phyloP scores from a whole-genome alignment of 92 coral and sea anemone species.

The Epizoanthus ramosus region DNA sequence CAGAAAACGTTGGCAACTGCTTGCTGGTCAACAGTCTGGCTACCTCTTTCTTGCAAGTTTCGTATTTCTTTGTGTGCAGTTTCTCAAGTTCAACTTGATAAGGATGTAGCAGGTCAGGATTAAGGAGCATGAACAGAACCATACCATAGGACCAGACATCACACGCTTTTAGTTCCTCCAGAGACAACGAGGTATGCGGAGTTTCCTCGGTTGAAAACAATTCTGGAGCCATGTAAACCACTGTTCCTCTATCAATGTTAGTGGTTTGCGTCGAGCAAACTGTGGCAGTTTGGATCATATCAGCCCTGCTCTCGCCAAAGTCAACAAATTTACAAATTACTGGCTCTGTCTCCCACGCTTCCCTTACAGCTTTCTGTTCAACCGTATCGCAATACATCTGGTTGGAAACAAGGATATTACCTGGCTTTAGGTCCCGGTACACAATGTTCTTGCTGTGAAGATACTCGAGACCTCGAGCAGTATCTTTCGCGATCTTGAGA shows the following conservation, averaged over 20 bases:
- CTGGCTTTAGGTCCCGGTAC: constrained; percentile 1
- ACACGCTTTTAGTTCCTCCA: no score
- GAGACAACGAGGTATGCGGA: no score
- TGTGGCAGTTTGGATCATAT: not conserved
- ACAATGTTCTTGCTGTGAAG: not conserved
- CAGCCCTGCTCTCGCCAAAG: not conserved
- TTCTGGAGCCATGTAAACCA: no score
- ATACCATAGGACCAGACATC: constrained; percentile 7
- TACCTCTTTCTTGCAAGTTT: no score
- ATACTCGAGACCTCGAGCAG: not conserved
- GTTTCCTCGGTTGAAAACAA: no score
- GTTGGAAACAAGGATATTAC: not conserved
- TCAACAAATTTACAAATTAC: not conserved
- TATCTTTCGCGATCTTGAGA: no score
- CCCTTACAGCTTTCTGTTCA: no score
- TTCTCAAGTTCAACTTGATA: no score
- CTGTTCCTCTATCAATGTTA: not conserved
- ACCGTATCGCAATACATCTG: not conserved
- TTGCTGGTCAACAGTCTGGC: no score
- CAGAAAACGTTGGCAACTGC: no score
- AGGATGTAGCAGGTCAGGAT: not conserved
- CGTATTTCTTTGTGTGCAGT: no score
- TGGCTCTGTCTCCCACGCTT: not conserved
- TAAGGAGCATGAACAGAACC: not conserved
- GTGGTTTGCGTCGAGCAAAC: not conserved